Base-by-base conservation (phyloP, 2,113 vertebrate species). In the Penelope pileata region DNA sequence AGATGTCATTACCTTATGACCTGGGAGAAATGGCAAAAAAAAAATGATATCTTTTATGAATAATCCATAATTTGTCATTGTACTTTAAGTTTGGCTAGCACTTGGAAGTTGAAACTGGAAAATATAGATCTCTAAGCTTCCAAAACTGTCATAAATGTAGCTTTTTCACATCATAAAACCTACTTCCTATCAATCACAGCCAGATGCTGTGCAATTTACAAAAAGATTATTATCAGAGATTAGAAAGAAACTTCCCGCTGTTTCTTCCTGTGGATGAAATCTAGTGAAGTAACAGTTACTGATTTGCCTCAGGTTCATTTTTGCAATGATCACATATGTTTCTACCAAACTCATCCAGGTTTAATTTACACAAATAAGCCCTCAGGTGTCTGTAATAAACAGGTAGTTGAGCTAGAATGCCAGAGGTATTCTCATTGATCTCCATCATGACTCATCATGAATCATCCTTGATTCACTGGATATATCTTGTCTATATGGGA, bases 381-480 rank as follows among this genome's bases (percentile, higher is more conserved):
- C 27, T 19, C 50, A n/a, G 21, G 24, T 54, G 38, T 7, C 27
- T 68, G 9, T 56, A 56, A n/a, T 56, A 56, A 17, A 17, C 12
- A n/a, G 30, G 29, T n/a, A n/a, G 18, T 32, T 56, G 54, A 56
- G 30, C 30, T 56, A 17, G 30, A n/a, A n/a, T 18, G 69, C 26
- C 26, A 36, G n/a, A 59, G n/a, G 5, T 51, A 4, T 38, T 63
- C 36, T 51, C 16, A 38, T n/a, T 66, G 43, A 27, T 23, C 32
- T 51, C 30, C 48, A 58, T 48, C 34, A 8, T 51, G 51, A n/a
- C n/a, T n/a, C n/a, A n/a, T n/a, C n/a, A n/a, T n/a, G 32, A 32
- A 36, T 89, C 79, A 91, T 92, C 59, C 79, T 30, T 27, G 92
- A 74, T 79, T 96, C 90, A 83, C 87, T 95, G 74, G 68, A 88